Evolutionary conservation across 1,140 invertebrate genomes (phyloP).

Genomic region (Whitmania pigra): DNA sequence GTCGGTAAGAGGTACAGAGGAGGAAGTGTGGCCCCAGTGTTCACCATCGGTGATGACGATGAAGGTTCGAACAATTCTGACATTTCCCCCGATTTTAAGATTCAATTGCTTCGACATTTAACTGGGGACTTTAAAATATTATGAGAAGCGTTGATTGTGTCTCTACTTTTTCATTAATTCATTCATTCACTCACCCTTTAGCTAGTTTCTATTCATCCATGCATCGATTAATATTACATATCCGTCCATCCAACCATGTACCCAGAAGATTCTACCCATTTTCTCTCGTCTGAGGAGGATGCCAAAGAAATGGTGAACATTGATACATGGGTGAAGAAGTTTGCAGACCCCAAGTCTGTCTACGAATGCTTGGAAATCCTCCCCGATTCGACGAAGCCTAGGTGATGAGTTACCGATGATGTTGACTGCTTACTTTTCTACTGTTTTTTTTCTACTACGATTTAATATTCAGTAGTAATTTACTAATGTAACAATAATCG

Average conservation of each 20-base stretch:
- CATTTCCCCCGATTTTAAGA: background rate
- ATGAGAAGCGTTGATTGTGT: too few relatives aligned
- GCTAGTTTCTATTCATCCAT: too few relatives aligned
- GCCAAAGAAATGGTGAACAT: constrained; percentile 57
- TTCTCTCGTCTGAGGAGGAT: constrained; percentile 45
- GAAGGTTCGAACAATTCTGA: constrained; percentile 44
- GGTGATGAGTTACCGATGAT: constrained; percentile 38
- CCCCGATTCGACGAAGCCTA: constrained; percentile 71
- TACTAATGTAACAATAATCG: too few relatives aligned
- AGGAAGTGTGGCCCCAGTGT: constrained; percentile 70
- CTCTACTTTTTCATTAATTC: too few relatives aligned
- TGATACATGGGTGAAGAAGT: constrained; percentile 61
- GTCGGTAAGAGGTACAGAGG: constrained; percentile 65
- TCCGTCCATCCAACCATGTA: too few relatives aligned
- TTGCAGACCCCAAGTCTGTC: constrained; percentile 62
- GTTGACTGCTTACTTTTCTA: too few relatives aligned
- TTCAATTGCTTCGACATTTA: too few relatives aligned
- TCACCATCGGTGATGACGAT: constrained; percentile 80
- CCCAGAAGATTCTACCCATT: constrained; percentile 40
- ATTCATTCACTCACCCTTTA: too few relatives aligned
- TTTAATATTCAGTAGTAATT: too few relatives aligned
- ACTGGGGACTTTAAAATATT: too few relatives aligned
- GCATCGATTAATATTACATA: too few relatives aligned
- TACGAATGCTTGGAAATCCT: constrained; percentile 84
- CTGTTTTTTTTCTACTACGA: too few relatives aligned